Conservation (phyloP, 2,888 invertebrate species). For the Drosophila mimica region DNA sequence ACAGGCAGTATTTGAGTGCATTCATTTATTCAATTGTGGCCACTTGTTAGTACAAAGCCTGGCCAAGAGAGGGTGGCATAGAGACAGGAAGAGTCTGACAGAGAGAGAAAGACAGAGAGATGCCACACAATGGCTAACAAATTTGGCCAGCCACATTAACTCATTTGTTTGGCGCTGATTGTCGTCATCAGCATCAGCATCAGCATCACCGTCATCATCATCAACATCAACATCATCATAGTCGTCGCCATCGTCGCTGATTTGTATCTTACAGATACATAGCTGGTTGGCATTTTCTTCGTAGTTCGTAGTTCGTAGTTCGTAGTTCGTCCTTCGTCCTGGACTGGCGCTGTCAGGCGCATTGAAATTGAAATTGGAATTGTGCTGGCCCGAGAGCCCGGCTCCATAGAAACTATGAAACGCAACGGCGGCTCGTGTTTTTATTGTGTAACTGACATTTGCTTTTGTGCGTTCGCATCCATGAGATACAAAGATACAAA, state of each 20-base stretch:
- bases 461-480: constrained; percentile 57
- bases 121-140: constrained; percentile 62
- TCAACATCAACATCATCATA: constrained; percentile 24
- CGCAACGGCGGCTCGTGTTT: constrained; percentile 60
- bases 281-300: constrained; percentile 17
- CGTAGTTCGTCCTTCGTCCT: constrained; percentile 32
- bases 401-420: constrained; percentile 43
- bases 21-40: constrained; percentile 79
- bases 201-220: constrained; percentile 30
- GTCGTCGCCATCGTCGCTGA: constrained; percentile 45
- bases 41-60: constrained; percentile 74
- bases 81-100: not conserved
- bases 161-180: constrained; percentile 77
- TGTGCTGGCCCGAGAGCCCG: constrained; percentile 15
- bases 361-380: constrained; percentile 76
- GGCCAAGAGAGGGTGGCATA: constrained; percentile 30
- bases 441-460: constrained; percentile 69
- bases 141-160: constrained; percentile 72
- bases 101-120: constrained; percentile 10
- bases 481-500: constrained; percentile 63
- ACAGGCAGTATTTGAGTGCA: constrained; percentile 46
- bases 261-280: constrained; percentile 59
- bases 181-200: constrained; percentile 51
- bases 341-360: constrained; percentile 76
- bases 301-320: constrained; percentile 17